A percentile compares a stretch with the other conserved stretches of the same genome.
Conservation (phyloP, 1,140 invertebrate species). For the Dysdera silvatica region DNA sequence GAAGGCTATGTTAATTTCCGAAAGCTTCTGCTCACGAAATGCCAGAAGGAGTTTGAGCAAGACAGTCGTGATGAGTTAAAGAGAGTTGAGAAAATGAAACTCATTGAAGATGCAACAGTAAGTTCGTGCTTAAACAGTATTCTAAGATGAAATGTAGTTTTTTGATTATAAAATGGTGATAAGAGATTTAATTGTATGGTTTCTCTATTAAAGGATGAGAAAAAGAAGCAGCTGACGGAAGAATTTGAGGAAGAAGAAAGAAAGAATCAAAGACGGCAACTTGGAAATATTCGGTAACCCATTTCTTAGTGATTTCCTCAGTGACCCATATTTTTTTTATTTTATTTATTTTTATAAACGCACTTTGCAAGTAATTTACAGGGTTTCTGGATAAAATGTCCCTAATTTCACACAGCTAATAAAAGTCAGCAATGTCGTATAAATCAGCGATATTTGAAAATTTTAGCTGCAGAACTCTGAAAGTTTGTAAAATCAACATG, state of each 20-base stretch:
- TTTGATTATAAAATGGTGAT: too few relatives aligned
- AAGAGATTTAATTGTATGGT: background rate
- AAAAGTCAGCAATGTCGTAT: background rate
- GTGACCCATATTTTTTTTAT: background rate
- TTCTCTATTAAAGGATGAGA: constrained; percentile 48
- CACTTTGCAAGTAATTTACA: background rate
- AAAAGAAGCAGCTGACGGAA: constrained; percentile 57
- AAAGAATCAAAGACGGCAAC: constrained; percentile 65
- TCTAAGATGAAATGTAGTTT: background rate
- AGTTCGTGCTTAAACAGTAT: too few relatives aligned
- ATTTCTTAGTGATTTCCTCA: background rate
- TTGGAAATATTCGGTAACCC: constrained; percentile 69
- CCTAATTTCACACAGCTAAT: background rate
- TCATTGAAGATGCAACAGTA: constrained; percentile 53
- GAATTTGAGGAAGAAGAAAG: constrained; percentile 62
- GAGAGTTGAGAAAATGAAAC: constrained; percentile 50
- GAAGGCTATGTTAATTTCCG: constrained; percentile 55
- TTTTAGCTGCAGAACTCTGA: background rate
- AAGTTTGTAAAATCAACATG: background rate
- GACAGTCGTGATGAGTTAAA: constrained; percentile 47
- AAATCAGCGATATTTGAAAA: too few relatives aligned
- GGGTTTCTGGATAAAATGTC: background rate
- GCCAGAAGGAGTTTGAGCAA: constrained; percentile 79
- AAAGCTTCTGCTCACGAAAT: constrained; percentile 68
- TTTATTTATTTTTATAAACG: background rate